Conservation (phyloP, 1,140 invertebrate species). For the Apis dorsata region DNA sequence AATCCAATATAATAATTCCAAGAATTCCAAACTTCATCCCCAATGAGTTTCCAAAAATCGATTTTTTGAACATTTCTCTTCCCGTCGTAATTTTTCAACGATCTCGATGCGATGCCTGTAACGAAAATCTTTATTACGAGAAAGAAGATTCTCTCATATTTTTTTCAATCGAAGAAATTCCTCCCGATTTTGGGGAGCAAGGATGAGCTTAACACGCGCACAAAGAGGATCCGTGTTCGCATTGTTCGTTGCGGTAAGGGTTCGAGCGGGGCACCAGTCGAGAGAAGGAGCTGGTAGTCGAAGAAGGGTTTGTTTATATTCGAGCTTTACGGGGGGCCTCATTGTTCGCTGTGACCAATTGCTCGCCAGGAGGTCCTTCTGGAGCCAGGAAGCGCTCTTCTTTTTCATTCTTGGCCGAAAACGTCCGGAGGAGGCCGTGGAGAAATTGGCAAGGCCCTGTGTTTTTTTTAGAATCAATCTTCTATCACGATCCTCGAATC, state of each 20-base stretch:
- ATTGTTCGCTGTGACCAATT: conserved; percentile 75
- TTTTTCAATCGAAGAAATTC: neutral
- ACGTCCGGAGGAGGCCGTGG: neutral
- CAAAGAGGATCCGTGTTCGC: conserved; percentile 50
- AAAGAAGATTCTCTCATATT: neutral
- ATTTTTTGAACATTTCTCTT: neutral
- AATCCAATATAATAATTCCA: neutral
- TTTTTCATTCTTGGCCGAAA: conserved; percentile 57
- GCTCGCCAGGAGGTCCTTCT: conserved; percentile 52
- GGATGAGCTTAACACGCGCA: conserved; percentile 39
- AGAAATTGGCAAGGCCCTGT: neutral
- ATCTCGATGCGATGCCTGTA: too few relatives aligned
- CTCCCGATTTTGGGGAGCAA: neutral
- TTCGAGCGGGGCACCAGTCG: conserved; percentile 41
- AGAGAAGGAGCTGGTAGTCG: conserved; percentile 21
- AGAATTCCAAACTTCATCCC: neutral
- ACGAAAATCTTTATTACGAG: neutral
- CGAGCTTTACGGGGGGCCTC: conserved; percentile 55
- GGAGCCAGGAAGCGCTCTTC: conserved; percentile 46
- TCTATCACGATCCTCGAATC: neutral
- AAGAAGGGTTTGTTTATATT: conserved; percentile 73
- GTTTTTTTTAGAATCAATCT: neutral
- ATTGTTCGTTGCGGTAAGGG: conserved; percentile 66
- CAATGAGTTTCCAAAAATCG: neutral
- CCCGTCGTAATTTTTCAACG: too few relatives aligned